Evolutionary conservation across 2,797 vertebrate species (phyloP), one percentile per base, ranked within the genome.

Genomic region (Eptatretus atami): DNA sequence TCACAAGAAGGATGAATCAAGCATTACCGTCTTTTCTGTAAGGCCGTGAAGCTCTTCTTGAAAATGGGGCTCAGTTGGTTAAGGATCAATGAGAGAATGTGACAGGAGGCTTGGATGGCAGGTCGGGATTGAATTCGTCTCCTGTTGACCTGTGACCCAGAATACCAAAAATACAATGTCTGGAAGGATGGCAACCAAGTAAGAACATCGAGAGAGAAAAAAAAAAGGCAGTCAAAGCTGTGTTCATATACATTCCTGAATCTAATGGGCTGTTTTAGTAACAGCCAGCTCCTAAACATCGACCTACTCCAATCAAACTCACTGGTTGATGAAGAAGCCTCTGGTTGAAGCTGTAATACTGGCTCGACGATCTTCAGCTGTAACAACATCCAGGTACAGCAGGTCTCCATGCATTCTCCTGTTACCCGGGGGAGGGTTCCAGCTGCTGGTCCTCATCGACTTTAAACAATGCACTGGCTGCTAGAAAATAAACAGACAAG

Each of bases 271-370:
- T 44, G 3, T 5, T 19, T 19, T 44, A 8, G 31, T 44, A 44
- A 44, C 31, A 44, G 31, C 6, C 19, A 19, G 19, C 19, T 19
- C 19, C 31, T 44, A 44, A 44, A 44, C 31, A 8, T 44, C 31
- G 6, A 44, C 31, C 31, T 44, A 8, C 15, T 11, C 55, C 57
- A n/a, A n/a, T 11, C 57, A n/a, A 53, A 80, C 86, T 86, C 71
- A 96, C 90, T 96, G 92, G 69, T 99, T 99, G 80, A 94, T 78
- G 79, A 95, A 99, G 72, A 94, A 99, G 63, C 92, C 92, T 10
- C 90, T 77, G 0, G 90, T 95, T 65, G 92, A 95, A 0, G 87
- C 92, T 0, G 92, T 99, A 75, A 99, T 70, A 66, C 92, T 99
- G 74, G 95, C 71, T 11, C 96, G 86, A 15, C 90, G 79, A 67